Conservation (phyloP, 2,113 vertebrate genomes). For the Propithecus coquereli region DNA sequence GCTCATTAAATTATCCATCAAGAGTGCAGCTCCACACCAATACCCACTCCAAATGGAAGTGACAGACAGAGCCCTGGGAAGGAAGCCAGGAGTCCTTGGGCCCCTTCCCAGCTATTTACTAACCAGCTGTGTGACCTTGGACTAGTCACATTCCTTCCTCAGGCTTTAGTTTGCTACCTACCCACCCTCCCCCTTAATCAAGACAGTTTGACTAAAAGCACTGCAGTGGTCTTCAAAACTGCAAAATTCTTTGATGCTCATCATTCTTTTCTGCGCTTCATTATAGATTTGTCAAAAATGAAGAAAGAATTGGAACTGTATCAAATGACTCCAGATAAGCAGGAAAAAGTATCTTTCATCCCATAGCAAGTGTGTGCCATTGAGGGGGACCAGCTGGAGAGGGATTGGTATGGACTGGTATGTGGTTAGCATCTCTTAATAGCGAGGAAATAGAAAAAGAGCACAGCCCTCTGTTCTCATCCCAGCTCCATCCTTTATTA, state of each 20-base stretch:
- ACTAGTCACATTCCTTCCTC: background rate
- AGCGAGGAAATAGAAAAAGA: background rate
- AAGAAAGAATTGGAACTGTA: background rate
- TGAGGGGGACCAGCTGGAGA: background rate
- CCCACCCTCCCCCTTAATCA: background rate
- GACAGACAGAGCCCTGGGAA: background rate
- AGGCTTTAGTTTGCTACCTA: background rate
- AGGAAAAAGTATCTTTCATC: background rate
- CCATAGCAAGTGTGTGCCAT: background rate
- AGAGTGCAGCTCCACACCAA: background rate
- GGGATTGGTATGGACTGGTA: background rate
- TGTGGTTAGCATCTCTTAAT: background rate
- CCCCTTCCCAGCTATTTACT: background rate
- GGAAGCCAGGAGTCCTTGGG: background rate
- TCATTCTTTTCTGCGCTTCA: background rate
- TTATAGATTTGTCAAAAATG: background rate
- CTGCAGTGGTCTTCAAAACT: background rate
- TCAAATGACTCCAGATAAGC: conserved; percentile 9
- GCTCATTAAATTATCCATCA: conserved; percentile 39
- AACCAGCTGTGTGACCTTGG: background rate
- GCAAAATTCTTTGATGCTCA: background rate
- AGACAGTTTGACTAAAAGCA: background rate
- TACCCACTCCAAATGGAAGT: background rate
- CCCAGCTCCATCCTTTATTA: background rate
- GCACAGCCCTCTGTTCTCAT: background rate